These are phyloP conservation scores for Leptinotarsa lineolata DNA, from an alignment of 1,140 invertebrate species.

Conservation along the genomic window DNA sequence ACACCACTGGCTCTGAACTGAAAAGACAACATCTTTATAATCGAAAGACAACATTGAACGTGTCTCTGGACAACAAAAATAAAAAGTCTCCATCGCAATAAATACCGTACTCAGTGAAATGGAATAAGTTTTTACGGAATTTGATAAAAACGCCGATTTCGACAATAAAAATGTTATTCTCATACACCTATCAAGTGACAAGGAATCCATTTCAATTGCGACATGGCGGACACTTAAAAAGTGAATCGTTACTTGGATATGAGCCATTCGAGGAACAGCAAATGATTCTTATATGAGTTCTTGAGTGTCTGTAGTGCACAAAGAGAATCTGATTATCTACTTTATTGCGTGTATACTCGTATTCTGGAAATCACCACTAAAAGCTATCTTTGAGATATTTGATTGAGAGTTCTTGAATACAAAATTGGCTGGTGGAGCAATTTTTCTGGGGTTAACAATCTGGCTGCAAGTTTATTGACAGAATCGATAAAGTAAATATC, in stretches of 20 bases:
- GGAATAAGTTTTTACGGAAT: constrained; percentile 1
- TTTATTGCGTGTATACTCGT: constrained; percentile 3
- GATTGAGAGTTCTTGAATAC: neutral
- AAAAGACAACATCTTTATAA: neutral
- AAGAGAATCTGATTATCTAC: neutral
- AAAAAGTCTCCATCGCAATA: neutral
- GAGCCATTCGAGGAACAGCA: neutral
- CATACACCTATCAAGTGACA: neutral
- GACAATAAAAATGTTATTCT: neutral
- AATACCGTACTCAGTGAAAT: neutral
- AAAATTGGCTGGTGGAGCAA: too few relatives aligned
- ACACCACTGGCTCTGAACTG: too few relatives aligned
- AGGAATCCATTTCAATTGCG: neutral
- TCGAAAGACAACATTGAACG: neutral
- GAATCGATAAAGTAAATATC: too few relatives aligned
- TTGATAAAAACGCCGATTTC: neutral
- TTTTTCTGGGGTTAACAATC: too few relatives aligned
- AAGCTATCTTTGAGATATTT: constrained; percentile 1
- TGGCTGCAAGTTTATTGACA: too few relatives aligned
- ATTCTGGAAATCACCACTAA: neutral
- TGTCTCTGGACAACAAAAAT: neutral
- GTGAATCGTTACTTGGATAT: constrained; percentile 6
- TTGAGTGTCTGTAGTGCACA: constrained; percentile 2
- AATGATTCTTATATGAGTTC: constrained; percentile 1
- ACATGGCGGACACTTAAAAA: neutral